Evolutionary conservation across 2,113 vertebrate species (phyloP), one percentile per base, ranked within the genome.

Genomic region (Lynx canadensis): DNA sequence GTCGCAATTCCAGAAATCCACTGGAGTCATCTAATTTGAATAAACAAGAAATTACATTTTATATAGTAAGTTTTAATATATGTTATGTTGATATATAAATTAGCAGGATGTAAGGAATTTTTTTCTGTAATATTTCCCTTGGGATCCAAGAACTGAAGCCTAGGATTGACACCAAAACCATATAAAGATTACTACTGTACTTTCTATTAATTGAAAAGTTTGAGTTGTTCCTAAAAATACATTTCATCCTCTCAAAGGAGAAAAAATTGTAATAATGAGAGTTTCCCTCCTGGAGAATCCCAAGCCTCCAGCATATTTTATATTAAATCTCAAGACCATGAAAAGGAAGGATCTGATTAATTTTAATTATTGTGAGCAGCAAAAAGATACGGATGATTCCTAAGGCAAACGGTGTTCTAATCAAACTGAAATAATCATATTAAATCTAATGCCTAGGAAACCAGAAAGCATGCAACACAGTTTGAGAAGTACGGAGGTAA

Each of bases 281-380:
- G n/a, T 48, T 97, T 95, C 13, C 7, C 33, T 76, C 9, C 66
- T 45, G 68, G 9, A 65, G 1, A 96, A 78, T 83, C 15, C 14
- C 50, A 97, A 85, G 66, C 66, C 88, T 89, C 36, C 4, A 91
- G 81, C 33, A 92, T 86, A 66, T 63, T 97, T 91, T 82, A 79
- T 87, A 96, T 93, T 96, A 90, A 96, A 91, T 95, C 86, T 96
- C n/a, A 95, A 88, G 73, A 82, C 57, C 38, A 95, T 60, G 16
- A 52, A 95, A 96, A 88, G 33, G 36, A 94, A 89, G 19, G 41
- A 86, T 57, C 31, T 97, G 65, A 84, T 97, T 97, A 91, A 96
- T 91, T 95, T 97, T 97, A 97, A 97, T 97, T 95, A 96, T 81
- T 84, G 13, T 92, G 48, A 88, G 13, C 27, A 73, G 81, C 63